Evolutionary conservation across 2,113 vertebrate species (phyloP).

Genomic region (Edolisoma coerulescens): DNA sequence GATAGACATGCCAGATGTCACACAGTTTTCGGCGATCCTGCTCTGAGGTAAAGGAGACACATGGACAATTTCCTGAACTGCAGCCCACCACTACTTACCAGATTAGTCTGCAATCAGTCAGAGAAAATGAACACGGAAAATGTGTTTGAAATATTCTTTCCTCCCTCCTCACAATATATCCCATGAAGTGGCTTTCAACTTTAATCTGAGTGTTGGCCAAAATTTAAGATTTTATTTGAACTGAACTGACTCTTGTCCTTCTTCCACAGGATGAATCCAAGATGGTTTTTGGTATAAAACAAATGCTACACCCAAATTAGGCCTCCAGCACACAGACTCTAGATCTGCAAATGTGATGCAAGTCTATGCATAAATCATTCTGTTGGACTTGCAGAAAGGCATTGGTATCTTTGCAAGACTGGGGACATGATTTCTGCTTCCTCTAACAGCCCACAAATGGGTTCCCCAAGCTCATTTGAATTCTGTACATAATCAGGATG

Average conservation of each 20-base stretch:
- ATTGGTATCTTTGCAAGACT: background rate
- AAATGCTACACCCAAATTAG: background rate
- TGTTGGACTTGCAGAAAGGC: background rate
- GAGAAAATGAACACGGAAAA: background rate
- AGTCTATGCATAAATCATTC: background rate
- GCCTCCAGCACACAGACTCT: background rate
- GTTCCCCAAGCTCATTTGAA: slow-evolving; percentile 5
- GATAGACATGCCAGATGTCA: background rate
- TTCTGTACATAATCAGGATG: slow-evolving; percentile 2
- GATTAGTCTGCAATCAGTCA: background rate
- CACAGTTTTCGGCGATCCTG: background rate
- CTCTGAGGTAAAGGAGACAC: background rate
- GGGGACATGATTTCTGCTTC: background rate
- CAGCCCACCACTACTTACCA: background rate
- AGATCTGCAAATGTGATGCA: background rate
- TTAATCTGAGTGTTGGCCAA: background rate
- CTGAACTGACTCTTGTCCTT: background rate
- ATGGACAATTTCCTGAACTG: background rate
- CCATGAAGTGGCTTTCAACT: background rate
- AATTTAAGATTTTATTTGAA: background rate
- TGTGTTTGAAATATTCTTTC: background rate
- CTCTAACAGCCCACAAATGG: background rate
- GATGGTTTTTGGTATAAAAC: background rate
- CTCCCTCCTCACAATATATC: background rate
- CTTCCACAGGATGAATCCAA: background rate